A percentile compares a stretch with the other conserved stretches of the same genome.
Evolutionary conservation across 2,797 vertebrate genomes (phyloP).

Genomic region (Tapera naevia): DNA sequence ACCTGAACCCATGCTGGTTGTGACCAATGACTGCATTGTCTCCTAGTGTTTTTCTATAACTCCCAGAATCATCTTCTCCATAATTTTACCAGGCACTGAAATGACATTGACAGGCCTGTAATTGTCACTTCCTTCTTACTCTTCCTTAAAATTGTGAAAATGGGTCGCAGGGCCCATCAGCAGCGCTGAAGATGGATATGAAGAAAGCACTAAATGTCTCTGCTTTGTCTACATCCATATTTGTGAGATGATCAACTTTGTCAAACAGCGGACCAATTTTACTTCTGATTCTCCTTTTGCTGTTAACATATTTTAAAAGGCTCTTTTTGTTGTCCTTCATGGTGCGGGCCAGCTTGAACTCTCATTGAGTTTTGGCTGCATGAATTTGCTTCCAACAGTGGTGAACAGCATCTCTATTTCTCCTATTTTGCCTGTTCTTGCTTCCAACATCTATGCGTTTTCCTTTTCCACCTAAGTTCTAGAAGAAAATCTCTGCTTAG

Average conservation of each 20-base stretch:
- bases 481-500: not conserved
- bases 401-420: not conserved
- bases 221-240: too few relatives aligned
- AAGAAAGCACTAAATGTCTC: too few relatives aligned
- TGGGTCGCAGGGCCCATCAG: too few relatives aligned
- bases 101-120: not conserved
- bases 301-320: not conserved
- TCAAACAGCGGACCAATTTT: too few relatives aligned
- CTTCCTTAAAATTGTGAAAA: not conserved
- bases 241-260: too few relatives aligned
- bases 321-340: not conserved
- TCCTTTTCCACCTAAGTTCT: not conserved
- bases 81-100: not conserved
- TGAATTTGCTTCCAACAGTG: not conserved
- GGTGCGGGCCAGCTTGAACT: not conserved
- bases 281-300: not conserved
- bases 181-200: too few relatives aligned
- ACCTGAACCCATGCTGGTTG: not conserved
- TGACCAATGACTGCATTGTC: not conserved
- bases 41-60: not conserved
- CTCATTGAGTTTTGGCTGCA: not conserved
- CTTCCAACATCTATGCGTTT: not conserved
- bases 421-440: not conserved
- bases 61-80: not conserved
- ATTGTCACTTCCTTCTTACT: not conserved